Conservation (phyloP, 1,140 invertebrate genomes). For the Aethina tumida region DNA sequence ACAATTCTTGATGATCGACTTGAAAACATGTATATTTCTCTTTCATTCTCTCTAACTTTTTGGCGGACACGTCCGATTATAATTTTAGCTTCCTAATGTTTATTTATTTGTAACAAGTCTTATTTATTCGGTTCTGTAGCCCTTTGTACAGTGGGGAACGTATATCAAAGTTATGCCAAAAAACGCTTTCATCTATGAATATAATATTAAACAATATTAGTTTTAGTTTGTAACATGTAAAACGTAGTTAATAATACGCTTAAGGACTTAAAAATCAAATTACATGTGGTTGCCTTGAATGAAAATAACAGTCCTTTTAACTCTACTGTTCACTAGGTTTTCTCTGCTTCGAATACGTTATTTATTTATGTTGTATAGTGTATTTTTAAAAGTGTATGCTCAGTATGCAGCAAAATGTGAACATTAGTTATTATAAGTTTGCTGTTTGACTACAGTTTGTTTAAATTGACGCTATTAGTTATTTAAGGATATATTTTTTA, state of each 20-base stretch:
- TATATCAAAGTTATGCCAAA: conserved; percentile 21
- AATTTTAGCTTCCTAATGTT: conserved; percentile 14
- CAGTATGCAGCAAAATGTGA: too few relatives aligned
- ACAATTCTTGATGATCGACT: too few relatives aligned
- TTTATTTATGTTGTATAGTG: too few relatives aligned
- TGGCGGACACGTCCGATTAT: background rate
- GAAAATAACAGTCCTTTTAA: too few relatives aligned
- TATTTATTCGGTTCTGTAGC: conserved; percentile 16
- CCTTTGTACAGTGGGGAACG: conserved; percentile 1
- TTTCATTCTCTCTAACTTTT: conserved; percentile 6
- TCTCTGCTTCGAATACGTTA: too few relatives aligned
- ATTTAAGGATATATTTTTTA: too few relatives aligned
- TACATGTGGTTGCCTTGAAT: conserved; percentile 10
- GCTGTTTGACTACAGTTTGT: too few relatives aligned
- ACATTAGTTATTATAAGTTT: too few relatives aligned
- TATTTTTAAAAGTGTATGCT: too few relatives aligned
- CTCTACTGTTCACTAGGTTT: too few relatives aligned
- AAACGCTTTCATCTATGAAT: conserved; percentile 18
- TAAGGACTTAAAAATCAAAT: conserved; percentile 15
- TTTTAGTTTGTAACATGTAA: conserved; percentile 8
- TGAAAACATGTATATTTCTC: conserved; percentile 9
- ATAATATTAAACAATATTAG: conserved; percentile 8
- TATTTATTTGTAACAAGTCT: conserved; percentile 14
- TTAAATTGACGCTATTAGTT: too few relatives aligned
- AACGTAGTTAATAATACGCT: conserved; percentile 9